Conservation (phyloP, 2,888 invertebrate species). For the Calliopum simillimum region DNA sequence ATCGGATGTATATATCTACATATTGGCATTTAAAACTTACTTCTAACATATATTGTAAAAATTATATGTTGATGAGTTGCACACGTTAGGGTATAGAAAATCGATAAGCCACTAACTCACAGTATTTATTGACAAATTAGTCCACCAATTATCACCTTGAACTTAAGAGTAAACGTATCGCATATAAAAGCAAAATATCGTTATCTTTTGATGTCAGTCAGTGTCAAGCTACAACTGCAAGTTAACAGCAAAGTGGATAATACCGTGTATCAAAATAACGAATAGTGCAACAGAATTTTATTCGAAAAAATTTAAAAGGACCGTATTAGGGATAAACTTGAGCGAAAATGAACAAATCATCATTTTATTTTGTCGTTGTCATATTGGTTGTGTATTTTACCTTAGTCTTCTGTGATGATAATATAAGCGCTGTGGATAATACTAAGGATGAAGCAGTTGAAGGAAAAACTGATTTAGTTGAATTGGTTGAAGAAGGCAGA, state of each 20-base stretch:
- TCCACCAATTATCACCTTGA: conserved; percentile 48
- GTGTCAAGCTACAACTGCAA: conserved; percentile 33
- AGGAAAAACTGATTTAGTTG: conserved; percentile 46
- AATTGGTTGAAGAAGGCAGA: conserved; percentile 54
- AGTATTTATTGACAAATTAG: conserved; percentile 21
- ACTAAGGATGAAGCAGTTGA: conserved; percentile 1
- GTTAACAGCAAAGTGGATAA: conserved; percentile 24
- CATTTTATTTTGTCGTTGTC: conserved; percentile 48
- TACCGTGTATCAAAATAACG: neutral
- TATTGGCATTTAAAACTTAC: too few relatives aligned
- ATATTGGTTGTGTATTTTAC: conserved; percentile 56
- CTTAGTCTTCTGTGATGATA: conserved; percentile 55
- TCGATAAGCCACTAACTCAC: neutral
- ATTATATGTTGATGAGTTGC: too few relatives aligned
- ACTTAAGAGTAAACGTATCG: conserved; percentile 36
- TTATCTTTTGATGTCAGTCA: conserved; percentile 34
- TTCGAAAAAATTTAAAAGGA: conserved; percentile 2
- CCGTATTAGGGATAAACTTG: conserved; percentile 7
- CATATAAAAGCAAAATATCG: conserved; percentile 41
- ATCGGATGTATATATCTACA: neutral
- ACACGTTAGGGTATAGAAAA: neutral
- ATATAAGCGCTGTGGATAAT: conserved; percentile 2
- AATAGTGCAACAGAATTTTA: neutral
- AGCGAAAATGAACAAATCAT: conserved; percentile 57
- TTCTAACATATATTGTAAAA: too few relatives aligned